phyloP scores from a whole-genome alignment of 2,113 vertebrate genomes.

The Ceuthmochares aereus region DNA sequence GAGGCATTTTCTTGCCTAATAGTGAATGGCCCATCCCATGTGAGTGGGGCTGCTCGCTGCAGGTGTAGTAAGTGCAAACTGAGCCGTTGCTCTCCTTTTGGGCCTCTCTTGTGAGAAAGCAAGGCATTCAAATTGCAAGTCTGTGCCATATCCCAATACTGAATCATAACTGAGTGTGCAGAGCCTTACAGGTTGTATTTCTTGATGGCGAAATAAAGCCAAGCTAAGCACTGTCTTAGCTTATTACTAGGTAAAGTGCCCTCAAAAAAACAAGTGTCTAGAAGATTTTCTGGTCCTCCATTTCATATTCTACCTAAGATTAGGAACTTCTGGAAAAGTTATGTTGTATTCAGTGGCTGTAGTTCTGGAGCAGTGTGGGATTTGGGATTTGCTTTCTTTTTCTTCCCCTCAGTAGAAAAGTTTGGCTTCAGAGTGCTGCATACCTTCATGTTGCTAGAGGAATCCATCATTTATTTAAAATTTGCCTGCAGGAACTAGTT shows the following conservation, averaged over 20 bases:
- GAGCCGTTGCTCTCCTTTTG: background rate
- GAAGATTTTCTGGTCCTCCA: background rate
- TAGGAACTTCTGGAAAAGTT: background rate
- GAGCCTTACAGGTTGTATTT: background rate
- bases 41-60: background rate
- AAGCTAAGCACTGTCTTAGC: fast-evolving
- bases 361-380: background rate
- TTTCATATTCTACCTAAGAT: background rate
- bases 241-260: background rate
- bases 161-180: background rate
- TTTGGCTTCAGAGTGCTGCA: background rate
- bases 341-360: background rate
- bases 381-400: background rate
- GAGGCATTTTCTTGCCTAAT: background rate
- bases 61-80: background rate
- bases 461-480: background rate
- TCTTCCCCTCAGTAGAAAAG: background rate
- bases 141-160: fast-evolving
- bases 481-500: background rate
- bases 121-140: background rate
- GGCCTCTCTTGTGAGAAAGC: background rate
- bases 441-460: background rate
- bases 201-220: background rate
- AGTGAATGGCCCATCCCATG: fast-evolving
- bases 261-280: background rate